phyloP scores from a whole-genome alignment of 92 coral and sea anemone genomes.

The Epizoanthus ramosus region DNA sequence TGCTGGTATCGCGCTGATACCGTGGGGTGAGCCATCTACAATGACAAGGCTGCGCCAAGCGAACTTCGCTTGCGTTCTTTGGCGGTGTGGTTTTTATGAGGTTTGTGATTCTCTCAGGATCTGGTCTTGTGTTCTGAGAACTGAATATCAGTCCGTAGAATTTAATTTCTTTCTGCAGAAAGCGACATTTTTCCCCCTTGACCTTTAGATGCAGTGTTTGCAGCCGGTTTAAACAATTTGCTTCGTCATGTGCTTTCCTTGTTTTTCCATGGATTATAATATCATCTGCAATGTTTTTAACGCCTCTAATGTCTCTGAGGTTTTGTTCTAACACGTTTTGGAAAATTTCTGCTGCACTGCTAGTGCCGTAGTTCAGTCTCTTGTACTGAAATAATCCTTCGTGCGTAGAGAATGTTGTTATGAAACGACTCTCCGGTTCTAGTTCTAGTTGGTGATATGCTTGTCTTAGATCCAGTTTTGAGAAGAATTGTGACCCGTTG shows the following conservation, averaged over 20 bases:
- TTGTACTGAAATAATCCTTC: conserved; percentile 37
- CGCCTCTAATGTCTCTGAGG: conserved; percentile 40
- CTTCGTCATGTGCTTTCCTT: conserved; percentile 22
- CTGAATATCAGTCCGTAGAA: conserved; percentile 40
- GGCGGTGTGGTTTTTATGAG: conserved; percentile 20
- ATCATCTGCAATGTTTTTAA: conserved; percentile 40
- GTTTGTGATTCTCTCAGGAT: conserved; percentile 39
- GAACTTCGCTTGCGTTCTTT: conserved; percentile 25
- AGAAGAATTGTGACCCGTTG: conserved; percentile 46
- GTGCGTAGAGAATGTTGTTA: conserved; percentile 49
- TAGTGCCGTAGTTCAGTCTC: conserved; percentile 31
- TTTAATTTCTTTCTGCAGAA: conserved; percentile 32
- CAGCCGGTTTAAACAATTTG: conserved; percentile 21
- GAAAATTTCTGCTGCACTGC: conserved; percentile 42
- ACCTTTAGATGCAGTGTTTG: conserved; percentile 26
- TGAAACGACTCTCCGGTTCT: conserved; percentile 30
- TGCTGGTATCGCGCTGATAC: conserved; percentile 41
- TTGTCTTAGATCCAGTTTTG: conserved; percentile 40
- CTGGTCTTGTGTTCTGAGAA: conserved; percentile 33
- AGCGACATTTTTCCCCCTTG: conserved; percentile 25
- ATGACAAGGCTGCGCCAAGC: conserved; percentile 33
- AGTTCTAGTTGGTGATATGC: conserved; percentile 47
- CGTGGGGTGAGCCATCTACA: conserved; percentile 38
- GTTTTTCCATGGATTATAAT: conserved; percentile 40
- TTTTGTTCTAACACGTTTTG: conserved; percentile 23